A percentile compares a stretch with the other conserved stretches of the same genome.
Conservation (phyloP, 2,888 invertebrate genomes). For the Thyatira batis region DNA sequence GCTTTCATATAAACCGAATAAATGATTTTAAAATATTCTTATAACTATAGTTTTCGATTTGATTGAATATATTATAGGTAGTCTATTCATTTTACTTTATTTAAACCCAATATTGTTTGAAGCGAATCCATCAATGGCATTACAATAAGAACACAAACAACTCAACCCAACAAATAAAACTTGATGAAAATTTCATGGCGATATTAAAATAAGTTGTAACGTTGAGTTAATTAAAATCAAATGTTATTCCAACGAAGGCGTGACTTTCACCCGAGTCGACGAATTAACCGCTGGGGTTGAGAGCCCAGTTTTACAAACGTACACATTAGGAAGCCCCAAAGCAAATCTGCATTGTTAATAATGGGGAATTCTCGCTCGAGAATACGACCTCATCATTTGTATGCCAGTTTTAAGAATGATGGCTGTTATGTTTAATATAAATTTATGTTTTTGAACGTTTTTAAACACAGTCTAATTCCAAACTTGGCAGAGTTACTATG, state of each 20-base stretch:
- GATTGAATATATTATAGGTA: too few species aligned
- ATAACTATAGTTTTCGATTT: too few species aligned
- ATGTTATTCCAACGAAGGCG: slow-evolving; percentile 27
- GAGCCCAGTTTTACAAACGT: slow-evolving; percentile 8
- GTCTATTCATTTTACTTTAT: background rate
- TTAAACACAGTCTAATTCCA: too few species aligned
- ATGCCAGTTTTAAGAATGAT: background rate
- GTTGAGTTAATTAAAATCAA: slow-evolving; percentile 20
- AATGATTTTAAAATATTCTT: too few species aligned
- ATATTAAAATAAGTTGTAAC: slow-evolving; percentile 12
- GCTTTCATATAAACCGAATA: too few species aligned
- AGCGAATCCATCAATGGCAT: background rate
- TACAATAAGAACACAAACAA: background rate
- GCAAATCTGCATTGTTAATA: background rate
- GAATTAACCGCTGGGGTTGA: slow-evolving; percentile 22
- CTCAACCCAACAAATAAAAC: background rate
- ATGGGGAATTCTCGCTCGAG: background rate
- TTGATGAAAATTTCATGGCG: slow-evolving; percentile 5
- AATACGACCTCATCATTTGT: background rate
- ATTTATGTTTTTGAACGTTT: too few species aligned
- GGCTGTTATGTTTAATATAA: too few species aligned
- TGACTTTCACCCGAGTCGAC: slow-evolving; percentile 32
- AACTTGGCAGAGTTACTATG: too few species aligned
- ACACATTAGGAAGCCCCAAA: background rate
- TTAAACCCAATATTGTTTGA: background rate